Evolutionary conservation across 2,113 vertebrate genomes (phyloP), one percentile per base, ranked within the genome.

Genomic region (Bos javanicus): DNA sequence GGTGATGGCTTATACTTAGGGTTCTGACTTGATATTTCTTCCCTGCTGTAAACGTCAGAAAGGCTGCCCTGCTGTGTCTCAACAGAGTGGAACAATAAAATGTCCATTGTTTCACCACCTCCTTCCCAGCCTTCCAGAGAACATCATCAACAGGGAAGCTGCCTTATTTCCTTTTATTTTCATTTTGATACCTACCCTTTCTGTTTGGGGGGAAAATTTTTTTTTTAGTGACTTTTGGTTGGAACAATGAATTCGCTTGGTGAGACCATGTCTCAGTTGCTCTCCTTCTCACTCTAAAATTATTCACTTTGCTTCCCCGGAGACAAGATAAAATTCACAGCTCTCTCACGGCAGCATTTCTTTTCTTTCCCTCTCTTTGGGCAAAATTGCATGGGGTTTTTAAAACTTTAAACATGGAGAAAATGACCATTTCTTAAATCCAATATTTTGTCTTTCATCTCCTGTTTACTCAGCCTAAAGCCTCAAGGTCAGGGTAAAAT

Each of bases 381-480:
- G 57, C 64, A 90, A 97, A 92, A 83, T 19, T 57, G 56, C 62
- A 67, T 39, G 33, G 10, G 33, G 76, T 80, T 91, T 92, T 78
- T 30, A 33, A 80, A 50, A 78, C 21, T 80, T 96, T 62, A 87
- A 98, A 48, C 28, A 74, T 28, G 43, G 83, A 95, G 59, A 85
- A 92, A 94, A 95, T 87, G 57, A 43, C 13, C 28, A 80, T 97
- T 93, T 95, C 57, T 81, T 54, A 96, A 93, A 71, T 91, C 43
- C 56, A 90, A 7, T 97, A 93, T 92, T 96, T 87, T 89, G 54
- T 80, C 81, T 96, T 95, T 92, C 21, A n/a, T 86, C 46, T 95
- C 82, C 19, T 97, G 60, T 96, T 92, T 94, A 57, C 59, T 93
- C 59, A 94, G 25, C 26, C 76, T 60, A 60, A 30, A 39, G 52